Evolutionary conservation across 2,888 invertebrate genomes (phyloP), one percentile per base, ranked within the genome.

Genomic region (Agrochola circellaris): DNA sequence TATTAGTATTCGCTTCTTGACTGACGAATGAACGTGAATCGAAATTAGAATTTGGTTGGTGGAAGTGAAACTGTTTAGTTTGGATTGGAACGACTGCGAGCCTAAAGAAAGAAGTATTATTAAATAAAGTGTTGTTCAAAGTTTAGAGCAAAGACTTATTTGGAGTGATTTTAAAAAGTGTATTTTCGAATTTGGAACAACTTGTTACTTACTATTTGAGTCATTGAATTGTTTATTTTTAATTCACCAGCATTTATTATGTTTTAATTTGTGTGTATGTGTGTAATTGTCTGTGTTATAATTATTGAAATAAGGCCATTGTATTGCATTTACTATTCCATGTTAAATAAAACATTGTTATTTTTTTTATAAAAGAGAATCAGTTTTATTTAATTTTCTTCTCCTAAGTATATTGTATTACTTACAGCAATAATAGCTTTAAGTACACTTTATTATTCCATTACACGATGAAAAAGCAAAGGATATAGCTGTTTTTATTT

Each of bases 281-380:
- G 66, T 17, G n/a, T n/a, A n/a, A n/a, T n/a, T n/a, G 38, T 15
- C 20, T 48, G 67, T 81, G 66, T 17, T 56, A 56, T 20, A 45
- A 58, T 56, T n/a, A 69, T 48, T 77, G 34, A 9, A 70, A 70
- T 30, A 8, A 45, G 54, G 61, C 73, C 73, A 82, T 77, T 67
- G 13, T 58, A 54, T 62, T 69, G 81, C 81, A 82, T 82, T 82
- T 82, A 82, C 13, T 68, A 26, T 30, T 62, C 17, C 51, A 38
- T 82, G 8, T 66, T 42, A 82, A 77, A 77, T 62, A 73, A 73
- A 70, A 38, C 0, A 5, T 26, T 30, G 26, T 9, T 42, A n/a
- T n/a, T 30, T 38, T n/a, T 78, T 62, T 51, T 34, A n/a, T 56
- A 70, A 20, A 48, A 64, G 2, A 23, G 2, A 5, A 17, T 1